Evolutionary conservation across 2,797 vertebrate genomes (phyloP), one percentile per base, ranked within the genome.

Genomic region (Vipera ursinii): DNA sequence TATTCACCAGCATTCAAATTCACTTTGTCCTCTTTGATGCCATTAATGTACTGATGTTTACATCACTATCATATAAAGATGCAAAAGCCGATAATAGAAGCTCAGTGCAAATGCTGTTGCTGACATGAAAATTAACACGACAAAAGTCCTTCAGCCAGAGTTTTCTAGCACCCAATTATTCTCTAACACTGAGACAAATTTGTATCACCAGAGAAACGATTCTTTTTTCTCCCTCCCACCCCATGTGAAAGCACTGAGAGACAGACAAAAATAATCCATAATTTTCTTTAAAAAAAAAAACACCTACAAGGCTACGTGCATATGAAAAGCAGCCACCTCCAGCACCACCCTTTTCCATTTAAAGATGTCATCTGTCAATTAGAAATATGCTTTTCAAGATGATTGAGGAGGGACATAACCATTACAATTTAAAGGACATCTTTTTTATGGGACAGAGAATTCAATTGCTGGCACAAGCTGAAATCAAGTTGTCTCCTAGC

Each of bases 41-140:
- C 9, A 0, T 94, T 96, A 93, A 96, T 96, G 95, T 95, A 96
- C 95, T 95, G 95, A 95, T 96, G 93, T 96, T 97, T 96, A 95
- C 94, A 95, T 96, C 93, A 86, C 57, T 85, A 13, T 86, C 92
- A 63, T 85, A 91, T 90, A 93, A 69, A 89, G 38, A 65, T 95
- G 92, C 92, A 95, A 95, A 51, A 88, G 12, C 60, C 57, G 90
- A 91, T 95, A 89, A 51, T 44, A 57, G 89, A 91, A 91, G 94
- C 94, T 91, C 60, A 92, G 92, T 73, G 90, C 89, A 65, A 65
- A 86, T 94, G 89, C 92, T 95, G 93, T 89, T 95, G 93, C 89
- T 95, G 94, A 95, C 20, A 91, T 78, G 92, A 89, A 95, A 96
- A 96, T 94, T 44, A 95, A 57, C 88, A 88, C 86, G 56, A 93